Percentiles rank a stretch among this genome's conserved stretches.
Conservation (phyloP, 2,113 vertebrate genomes). For the Acanthochromis polyacanthus region DNA sequence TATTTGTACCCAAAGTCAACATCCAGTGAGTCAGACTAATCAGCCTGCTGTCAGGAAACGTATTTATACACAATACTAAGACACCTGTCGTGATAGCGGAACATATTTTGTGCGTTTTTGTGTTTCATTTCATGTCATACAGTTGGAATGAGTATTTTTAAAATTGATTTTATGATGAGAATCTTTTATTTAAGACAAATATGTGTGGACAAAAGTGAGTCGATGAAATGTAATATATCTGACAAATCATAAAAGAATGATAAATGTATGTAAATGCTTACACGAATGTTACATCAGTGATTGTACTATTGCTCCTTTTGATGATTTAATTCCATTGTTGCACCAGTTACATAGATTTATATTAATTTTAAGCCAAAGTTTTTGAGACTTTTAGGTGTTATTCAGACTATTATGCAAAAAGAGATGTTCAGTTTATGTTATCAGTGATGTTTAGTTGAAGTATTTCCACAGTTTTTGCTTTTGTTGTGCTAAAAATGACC, state of each 20-base stretch:
- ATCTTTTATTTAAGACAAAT: conserved; percentile 76
- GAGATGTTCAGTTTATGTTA: conserved; percentile 37
- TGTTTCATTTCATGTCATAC: too few species aligned
- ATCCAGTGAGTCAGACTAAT: too few species aligned
- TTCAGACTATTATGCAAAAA: conserved; percentile 34
- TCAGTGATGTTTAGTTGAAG: conserved; percentile 20
- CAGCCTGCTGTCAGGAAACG: too few species aligned
- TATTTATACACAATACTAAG: too few species aligned
- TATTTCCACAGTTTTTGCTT: conserved; percentile 4
- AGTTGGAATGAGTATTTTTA: conserved; percentile 8
- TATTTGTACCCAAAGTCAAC: too few species aligned
- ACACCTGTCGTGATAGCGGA: too few species aligned
- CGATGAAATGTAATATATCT: conserved; percentile 71
- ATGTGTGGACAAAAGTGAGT: conserved; percentile 66
- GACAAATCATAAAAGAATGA: conserved; percentile 70
- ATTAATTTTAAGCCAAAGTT: conserved; percentile 41
- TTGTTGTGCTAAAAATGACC: conserved; percentile 26
- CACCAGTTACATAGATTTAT: background rate
- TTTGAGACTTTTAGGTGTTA: conserved; percentile 44
- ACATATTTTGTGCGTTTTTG: too few species aligned
- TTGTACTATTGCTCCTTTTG: conserved; percentile 25
- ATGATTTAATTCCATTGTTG: conserved; percentile 8
- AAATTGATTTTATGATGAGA: conserved; percentile 53
- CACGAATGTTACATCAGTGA: conserved; percentile 58
- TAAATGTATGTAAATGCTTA: conserved; percentile 47